phyloP scores from a whole-genome alignment of 2,888 invertebrate species.

The Sturmia bella region DNA sequence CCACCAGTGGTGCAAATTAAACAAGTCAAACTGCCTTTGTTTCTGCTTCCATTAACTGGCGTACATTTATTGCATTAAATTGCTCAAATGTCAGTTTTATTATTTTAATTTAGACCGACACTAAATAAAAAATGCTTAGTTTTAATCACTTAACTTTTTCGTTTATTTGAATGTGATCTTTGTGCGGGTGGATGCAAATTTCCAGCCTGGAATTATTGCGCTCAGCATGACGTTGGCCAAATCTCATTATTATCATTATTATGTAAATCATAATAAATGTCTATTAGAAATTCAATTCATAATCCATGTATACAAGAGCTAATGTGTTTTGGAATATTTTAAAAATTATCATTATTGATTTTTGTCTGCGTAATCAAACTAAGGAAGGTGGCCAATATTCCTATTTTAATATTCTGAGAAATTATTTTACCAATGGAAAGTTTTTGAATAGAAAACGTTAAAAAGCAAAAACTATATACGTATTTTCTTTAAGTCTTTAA shows the following conservation, averaged over 20 bases:
- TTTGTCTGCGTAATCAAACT: too few species aligned
- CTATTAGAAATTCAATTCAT: slow-evolving; percentile 33
- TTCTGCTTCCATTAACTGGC: neutral
- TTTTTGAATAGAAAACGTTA: too few species aligned
- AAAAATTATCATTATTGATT: too few species aligned
- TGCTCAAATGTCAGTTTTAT: slow-evolving; percentile 43
- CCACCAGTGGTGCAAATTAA: neutral
- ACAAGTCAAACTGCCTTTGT: neutral
- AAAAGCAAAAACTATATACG: too few species aligned
- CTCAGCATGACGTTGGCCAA: slow-evolving; percentile 30
- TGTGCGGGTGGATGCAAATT: neutral
- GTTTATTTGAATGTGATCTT: slow-evolving; percentile 7
- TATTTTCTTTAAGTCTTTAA: too few species aligned
- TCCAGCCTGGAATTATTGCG: neutral
- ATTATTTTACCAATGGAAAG: too few species aligned
- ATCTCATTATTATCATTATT: slow-evolving; percentile 47
- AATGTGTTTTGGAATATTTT: too few species aligned
- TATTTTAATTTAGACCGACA: slow-evolving; percentile 39
- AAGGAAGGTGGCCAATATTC: too few species aligned
- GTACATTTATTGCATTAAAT: slow-evolving; percentile 34
- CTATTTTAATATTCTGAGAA: too few species aligned
- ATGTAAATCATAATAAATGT: slow-evolving; percentile 45
- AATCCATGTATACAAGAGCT: neutral
- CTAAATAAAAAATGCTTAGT: neutral
- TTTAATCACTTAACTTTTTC: neutral